phyloP scores from a whole-genome alignment of 2,888 invertebrate genomes.

The Urechis unicinctus region DNA sequence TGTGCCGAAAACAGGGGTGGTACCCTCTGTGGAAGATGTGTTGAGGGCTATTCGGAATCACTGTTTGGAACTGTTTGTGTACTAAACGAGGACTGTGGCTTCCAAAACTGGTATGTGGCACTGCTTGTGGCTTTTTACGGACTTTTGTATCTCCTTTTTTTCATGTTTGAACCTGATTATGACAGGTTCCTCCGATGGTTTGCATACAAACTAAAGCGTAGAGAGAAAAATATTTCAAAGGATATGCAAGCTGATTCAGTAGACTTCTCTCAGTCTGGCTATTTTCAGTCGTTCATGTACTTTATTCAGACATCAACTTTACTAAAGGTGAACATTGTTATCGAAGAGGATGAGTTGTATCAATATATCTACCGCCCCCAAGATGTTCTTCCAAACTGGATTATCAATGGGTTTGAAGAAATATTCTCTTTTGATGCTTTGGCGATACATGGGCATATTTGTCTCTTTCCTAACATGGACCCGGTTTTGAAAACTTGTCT shows the following conservation, averaged over 20 bases:
- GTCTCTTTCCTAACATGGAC: constrained; percentile 2
- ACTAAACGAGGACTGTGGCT: constrained; percentile 6
- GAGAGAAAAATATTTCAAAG: too few species aligned
- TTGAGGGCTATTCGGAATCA: constrained; percentile 13
- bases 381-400: constrained; percentile 1
- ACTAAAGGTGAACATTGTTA: constrained; percentile 9
- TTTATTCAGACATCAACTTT: constrained; percentile 15
- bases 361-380: not conserved
- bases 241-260: not conserved
- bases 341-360: constrained; percentile 1
- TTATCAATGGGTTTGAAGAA: constrained; percentile 1
- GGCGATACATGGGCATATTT: not conserved
- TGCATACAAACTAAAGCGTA: not conserved
- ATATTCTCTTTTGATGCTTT: constrained; percentile 6
- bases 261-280: constrained; percentile 4
- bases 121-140: constrained; percentile 11
- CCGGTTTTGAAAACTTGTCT: constrained; percentile 3
- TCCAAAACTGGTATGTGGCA: not conserved
- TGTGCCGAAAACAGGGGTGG: constrained; percentile 13
- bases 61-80: constrained; percentile 14
- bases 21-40: constrained; percentile 15
- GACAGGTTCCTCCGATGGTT: not conserved
- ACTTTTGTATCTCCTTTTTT: constrained; percentile 14
- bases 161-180: constrained; percentile 15
- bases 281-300: constrained; percentile 20